Evolutionary conservation across 1,140 invertebrate genomes (phyloP).

Genomic region (Physella acuta): DNA sequence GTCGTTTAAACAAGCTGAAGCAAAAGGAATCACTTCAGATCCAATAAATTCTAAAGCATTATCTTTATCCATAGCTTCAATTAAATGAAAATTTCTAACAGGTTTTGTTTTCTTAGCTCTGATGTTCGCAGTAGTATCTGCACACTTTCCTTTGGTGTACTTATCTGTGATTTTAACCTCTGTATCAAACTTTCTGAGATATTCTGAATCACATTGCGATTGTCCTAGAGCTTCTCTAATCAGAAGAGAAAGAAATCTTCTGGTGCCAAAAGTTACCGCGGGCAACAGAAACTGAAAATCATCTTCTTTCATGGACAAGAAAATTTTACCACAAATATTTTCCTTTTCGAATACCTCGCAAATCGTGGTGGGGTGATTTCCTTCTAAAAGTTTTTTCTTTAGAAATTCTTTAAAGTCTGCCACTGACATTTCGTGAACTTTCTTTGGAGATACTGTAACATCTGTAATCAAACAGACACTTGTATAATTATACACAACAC

Average conservation of each 20-base stretch:
- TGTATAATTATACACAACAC: too few relatives aligned
- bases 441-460: too few relatives aligned
- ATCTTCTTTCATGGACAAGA: slow-evolving; percentile 26
- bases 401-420: too few relatives aligned
- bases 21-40: slow-evolving; percentile 25
- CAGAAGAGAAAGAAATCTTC: slow-evolving; percentile 22
- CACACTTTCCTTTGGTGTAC: slow-evolving; percentile 13
- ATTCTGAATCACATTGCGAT: background rate
- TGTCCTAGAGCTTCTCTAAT: slow-evolving; percentile 23
- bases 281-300: slow-evolving; percentile 29
- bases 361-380: too few relatives aligned
- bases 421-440: too few relatives aligned
- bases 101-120: slow-evolving; percentile 6
- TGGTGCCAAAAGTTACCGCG: slow-evolving; percentile 26
- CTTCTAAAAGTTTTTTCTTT: too few relatives aligned
- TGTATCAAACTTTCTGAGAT: slow-evolving; percentile 8
- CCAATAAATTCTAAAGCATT: slow-evolving; percentile 11
- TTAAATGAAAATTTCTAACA: slow-evolving; percentile 13
- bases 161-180: slow-evolving; percentile 13
- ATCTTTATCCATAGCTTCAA: background rate
- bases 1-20: slow-evolving; percentile 34
- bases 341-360: slow-evolving; percentile 26
- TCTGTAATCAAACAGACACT: too few relatives aligned
- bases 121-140: background rate
- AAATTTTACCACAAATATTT: slow-evolving; percentile 31